Base-by-base conservation (phyloP, 2,888 invertebrate genomes). In the Homarus gammarus region DNA sequence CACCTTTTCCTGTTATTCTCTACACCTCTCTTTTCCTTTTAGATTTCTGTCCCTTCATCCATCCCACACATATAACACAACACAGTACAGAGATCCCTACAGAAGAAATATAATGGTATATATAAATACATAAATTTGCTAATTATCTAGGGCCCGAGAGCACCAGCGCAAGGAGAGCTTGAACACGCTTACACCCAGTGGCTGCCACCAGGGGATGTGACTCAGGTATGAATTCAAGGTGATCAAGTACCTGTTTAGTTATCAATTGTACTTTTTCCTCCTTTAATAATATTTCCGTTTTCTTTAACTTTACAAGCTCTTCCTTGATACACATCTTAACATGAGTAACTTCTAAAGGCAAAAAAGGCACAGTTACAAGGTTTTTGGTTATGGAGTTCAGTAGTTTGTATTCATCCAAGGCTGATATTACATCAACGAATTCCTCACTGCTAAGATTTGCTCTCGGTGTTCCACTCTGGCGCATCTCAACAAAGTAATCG, bases 101-200 rank as follows among this genome's bases (percentile, higher is more conserved):
- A 56, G 22, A 56, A 18, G 3, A 56, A 22, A 49, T 0, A 6
- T 18, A 56, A 0, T 18, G 56, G 22, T 56, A 56, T 56, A 56
- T 22, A 12, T 56, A 18, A 22, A 22, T 56, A 8, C 10, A 56
- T n/a, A n/a, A n/a, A n/a, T n/a, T n/a, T n/a, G n/a, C n/a, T n/a
- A 3, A 18, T 5, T 49, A 49, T 10, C 15, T 68, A 31, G 27
- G 33, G 10, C 78, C 78, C 27, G 68, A 31, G 2, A 86, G 27
- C 8, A 44, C 18, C 22, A 86, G 31, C 18, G 49, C 40, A 18
- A 86, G 51, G 18, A 86, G 49, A 22, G 86, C 31, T 18, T 68
- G 78, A 38, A 86, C 73, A 40, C 86, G 61, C 18, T 86, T 86
- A 36, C 86, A 86, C 36, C 86, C 86, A n/a, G 49, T 86, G 64